Conservation (phyloP, 2,888 invertebrate species). For the Hypercompe scribonia region DNA sequence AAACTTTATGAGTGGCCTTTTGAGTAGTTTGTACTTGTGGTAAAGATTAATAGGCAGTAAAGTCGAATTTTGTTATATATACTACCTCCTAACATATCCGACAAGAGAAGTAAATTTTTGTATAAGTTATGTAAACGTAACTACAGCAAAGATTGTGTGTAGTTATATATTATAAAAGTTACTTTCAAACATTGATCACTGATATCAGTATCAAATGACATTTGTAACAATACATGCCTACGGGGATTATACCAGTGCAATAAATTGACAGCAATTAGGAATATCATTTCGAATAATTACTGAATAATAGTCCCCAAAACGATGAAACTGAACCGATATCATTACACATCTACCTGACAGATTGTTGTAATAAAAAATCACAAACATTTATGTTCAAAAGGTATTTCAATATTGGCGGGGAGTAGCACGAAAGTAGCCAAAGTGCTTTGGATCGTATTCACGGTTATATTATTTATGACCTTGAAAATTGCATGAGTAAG, state of each 20-base stretch:
- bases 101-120: neutral
- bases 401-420: constrained; percentile 75
- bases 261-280: neutral
- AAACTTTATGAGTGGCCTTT: too few species aligned
- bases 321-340: constrained; percentile 6
- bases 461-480: constrained; percentile 85
- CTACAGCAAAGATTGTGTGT: neutral
- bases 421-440: constrained; percentile 86
- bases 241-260: neutral
- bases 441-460: constrained; percentile 83
- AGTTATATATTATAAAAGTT: neutral
- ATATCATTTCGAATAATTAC: constrained; percentile 6
- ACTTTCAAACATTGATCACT: neutral
- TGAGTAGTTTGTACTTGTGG: too few species aligned
- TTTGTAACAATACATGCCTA: neutral
- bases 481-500: constrained; percentile 85
- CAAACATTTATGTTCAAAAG: constrained; percentile 59
- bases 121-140: neutral
- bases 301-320: constrained; percentile 7
- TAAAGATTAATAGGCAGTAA: neutral
- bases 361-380: constrained; percentile 40
- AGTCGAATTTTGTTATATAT: neutral
- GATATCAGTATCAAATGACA: neutral
- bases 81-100: neutral
- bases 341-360: constrained; percentile 14